These are phyloP conservation scores for Thalpophila matura DNA, from an alignment of 2,888 invertebrate species.

Conservation along the genomic window DNA sequence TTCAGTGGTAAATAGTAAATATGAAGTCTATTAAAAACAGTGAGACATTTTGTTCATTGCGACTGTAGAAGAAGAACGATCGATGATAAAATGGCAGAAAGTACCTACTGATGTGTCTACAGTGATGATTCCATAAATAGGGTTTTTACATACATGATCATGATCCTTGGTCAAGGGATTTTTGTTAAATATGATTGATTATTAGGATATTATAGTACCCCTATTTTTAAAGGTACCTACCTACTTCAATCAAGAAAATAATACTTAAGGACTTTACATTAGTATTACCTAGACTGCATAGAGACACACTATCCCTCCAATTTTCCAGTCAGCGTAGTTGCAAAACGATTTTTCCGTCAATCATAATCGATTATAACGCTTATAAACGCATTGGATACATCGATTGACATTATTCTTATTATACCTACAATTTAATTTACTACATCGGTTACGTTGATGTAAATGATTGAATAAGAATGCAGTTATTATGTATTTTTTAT, in stretches of 20 bases:
- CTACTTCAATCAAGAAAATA: too few relatives aligned
- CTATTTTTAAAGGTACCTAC: too few relatives aligned
- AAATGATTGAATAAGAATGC: too few relatives aligned
- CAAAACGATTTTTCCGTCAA: conserved; percentile 27
- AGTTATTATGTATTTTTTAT: not conserved
- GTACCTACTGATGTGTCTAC: too few relatives aligned
- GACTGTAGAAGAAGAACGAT: not conserved
- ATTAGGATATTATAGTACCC: too few relatives aligned
- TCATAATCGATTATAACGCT: conserved; percentile 32
- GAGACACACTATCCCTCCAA: conserved; percentile 23
- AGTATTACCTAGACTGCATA: not conserved
- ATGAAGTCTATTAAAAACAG: not conserved
- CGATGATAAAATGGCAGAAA: too few relatives aligned
- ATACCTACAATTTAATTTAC: not conserved
- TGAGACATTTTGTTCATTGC: not conserved
- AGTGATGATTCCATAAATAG: too few relatives aligned
- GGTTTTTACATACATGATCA: too few relatives aligned
- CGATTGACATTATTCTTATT: not conserved
- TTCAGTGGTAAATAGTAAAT: conserved; percentile 12
- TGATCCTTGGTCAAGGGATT: too few relatives aligned
- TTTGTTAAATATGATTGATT: too few relatives aligned
- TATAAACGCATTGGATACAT: not conserved
- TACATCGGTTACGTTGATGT: not conserved
- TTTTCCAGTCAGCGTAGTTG: conserved; percentile 23
- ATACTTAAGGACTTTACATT: not conserved